Conservation (phyloP, 2,113 vertebrate genomes). For the Marmota monax region DNA sequence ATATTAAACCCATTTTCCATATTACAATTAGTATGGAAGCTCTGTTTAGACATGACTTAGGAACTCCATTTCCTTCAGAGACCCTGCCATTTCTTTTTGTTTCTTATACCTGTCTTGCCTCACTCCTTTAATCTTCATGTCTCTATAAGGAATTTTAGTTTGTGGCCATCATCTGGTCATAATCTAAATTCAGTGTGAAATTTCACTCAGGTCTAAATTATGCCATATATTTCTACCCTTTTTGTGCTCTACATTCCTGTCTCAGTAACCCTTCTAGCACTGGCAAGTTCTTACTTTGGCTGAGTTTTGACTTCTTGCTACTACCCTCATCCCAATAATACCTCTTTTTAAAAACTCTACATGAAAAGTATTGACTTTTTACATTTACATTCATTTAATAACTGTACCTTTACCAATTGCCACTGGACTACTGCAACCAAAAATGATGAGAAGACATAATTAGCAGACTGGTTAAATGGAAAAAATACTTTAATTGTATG, state of each 20-base stretch:
- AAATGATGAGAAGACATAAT: background rate
- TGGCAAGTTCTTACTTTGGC: background rate
- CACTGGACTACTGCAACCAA: background rate
- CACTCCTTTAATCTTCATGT: background rate
- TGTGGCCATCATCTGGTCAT: background rate
- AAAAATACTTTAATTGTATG: background rate
- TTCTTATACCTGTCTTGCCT: background rate
- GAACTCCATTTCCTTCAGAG: background rate
- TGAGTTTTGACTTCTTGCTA: background rate
- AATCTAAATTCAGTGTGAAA: background rate
- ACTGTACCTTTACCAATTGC: background rate
- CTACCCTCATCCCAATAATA: background rate
- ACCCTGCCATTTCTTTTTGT: background rate
- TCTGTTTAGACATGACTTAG: background rate
- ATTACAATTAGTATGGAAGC: background rate
- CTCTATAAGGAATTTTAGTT: background rate
- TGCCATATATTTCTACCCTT: background rate
- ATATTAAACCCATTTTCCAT: background rate
- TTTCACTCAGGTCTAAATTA: background rate
- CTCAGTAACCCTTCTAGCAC: background rate
- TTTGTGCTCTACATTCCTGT: background rate
- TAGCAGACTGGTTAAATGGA: background rate
- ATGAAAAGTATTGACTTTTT: background rate
- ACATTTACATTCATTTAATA: slow-evolving; percentile 10
- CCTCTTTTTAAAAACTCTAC: background rate